These are phyloP conservation scores for Glandiceps talaboti DNA, from an alignment of 53 echinoderm and acorn worm genomes.

Conservation along the genomic window DNA sequence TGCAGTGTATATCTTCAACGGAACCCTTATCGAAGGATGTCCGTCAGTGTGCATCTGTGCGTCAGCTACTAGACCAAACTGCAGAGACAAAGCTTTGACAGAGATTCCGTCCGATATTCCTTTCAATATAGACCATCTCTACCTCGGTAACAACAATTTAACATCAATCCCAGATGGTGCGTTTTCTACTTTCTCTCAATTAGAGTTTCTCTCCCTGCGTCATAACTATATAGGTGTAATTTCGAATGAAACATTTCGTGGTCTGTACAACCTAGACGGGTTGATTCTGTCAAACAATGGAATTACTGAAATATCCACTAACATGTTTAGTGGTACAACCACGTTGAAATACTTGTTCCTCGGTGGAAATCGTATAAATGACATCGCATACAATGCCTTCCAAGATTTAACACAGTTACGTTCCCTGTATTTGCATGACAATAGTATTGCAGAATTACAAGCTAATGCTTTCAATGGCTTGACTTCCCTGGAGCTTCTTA, in stretches of 20 bases:
- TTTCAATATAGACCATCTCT: neutral
- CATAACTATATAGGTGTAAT: neutral
- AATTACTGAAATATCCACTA: constrained; percentile 1
- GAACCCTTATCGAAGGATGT: no score
- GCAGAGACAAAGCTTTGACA: neutral
- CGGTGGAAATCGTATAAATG: constrained; percentile 45
- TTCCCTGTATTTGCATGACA: constrained; percentile 42
- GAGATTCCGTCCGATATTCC: neutral
- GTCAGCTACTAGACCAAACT: neutral
- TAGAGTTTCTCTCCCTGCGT: neutral
- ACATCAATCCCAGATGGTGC: neutral
- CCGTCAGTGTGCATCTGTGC: neutral
- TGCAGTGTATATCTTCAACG: no score
- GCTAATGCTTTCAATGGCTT: constrained; percentile 44
- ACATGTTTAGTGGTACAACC: constrained; percentile 35
- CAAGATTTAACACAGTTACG: constrained; percentile 15
- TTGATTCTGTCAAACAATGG: neutral
- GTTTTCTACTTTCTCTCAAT: neutral
- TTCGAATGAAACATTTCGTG: neutral
- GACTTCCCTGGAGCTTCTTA: constrained; percentile 37
- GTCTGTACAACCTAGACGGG: neutral
- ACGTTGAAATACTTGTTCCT: constrained; percentile 48
- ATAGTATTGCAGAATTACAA: constrained; percentile 54
- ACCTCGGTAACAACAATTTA: neutral
- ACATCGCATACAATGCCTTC: constrained; percentile 49